Conservation (phyloP, 2,888 invertebrate genomes). For the Erebia aethiops region DNA sequence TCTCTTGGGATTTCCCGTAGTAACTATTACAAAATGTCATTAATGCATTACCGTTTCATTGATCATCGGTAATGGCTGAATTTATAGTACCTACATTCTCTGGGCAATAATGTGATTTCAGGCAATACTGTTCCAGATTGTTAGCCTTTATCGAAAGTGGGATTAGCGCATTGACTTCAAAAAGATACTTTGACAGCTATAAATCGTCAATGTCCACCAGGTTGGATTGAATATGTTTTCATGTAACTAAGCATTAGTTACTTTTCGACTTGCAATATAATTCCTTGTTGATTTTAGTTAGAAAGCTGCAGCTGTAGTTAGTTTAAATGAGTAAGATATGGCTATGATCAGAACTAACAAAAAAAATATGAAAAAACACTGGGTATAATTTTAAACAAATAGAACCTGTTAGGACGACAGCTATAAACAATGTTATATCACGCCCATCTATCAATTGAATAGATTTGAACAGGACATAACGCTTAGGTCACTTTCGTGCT, state of each 20-base stretch:
- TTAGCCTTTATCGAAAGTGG: no score
- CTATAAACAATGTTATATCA: background rate
- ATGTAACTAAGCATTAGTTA: no score
- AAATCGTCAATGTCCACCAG: no score
- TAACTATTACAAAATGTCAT: background rate
- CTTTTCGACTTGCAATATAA: background rate
- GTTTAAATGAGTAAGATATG: background rate
- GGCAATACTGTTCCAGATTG: no score
- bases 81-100: no score
- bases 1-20: no score
- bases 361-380: background rate
- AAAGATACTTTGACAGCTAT: no score
- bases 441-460: background rate
- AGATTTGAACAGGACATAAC: background rate
- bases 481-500: background rate
- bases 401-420: background rate
- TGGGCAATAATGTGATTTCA: no score
- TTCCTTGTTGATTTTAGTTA: background rate
- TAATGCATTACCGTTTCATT: no score
- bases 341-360: background rate
- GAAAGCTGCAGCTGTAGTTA: background rate
- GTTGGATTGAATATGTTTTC: no score
- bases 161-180: no score
- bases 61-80: no score
- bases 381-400: background rate